Percentiles rank a stretch among this genome's conserved stretches.
Conservation (phyloP, 2,888 invertebrate genomes). For the Pristionchus fissidentatus region DNA sequence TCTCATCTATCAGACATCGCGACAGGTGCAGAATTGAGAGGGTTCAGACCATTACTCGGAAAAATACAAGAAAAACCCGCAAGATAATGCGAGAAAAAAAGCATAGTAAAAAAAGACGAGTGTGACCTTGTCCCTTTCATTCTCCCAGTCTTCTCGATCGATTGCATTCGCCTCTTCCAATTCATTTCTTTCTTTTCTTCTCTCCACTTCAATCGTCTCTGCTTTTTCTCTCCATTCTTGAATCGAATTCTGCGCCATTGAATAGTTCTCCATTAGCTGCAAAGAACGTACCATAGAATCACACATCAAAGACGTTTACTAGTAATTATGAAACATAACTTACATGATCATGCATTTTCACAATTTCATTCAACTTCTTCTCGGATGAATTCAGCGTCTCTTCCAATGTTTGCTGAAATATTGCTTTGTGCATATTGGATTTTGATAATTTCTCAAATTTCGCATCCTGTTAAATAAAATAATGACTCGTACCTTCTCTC, state of each 20-base stretch:
- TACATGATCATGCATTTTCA: slow-evolving; percentile 46
- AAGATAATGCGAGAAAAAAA: no score
- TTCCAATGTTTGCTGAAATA: slow-evolving; percentile 1
- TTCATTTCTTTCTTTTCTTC: slow-evolving; percentile 43
- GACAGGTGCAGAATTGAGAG: no score
- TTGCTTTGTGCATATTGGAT: not conserved
- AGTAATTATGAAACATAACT: not conserved
- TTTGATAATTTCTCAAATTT: no score
- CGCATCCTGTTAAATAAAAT: no score
- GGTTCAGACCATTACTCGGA: no score
- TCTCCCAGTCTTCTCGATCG: slow-evolving; percentile 48
- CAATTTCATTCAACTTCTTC: slow-evolving; percentile 29
- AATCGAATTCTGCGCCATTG: not conserved
- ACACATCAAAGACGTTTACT: not conserved
- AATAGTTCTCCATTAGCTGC: slow-evolving; percentile 37
- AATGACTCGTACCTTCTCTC: slow-evolving; percentile 1
- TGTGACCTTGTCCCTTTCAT: slow-evolving; percentile 37
- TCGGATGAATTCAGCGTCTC: slow-evolving; percentile 18
- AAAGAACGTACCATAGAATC: not conserved
- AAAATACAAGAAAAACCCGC: no score
- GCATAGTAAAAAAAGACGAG: not conserved
- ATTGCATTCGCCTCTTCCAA: slow-evolving; percentile 44
- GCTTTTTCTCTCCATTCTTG: slow-evolving; percentile 32
- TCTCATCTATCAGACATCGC: no score
- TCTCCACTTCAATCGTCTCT: slow-evolving; percentile 30